Conservation (phyloP, 2,888 invertebrate genomes). For the Habrosyne pyritoides region DNA sequence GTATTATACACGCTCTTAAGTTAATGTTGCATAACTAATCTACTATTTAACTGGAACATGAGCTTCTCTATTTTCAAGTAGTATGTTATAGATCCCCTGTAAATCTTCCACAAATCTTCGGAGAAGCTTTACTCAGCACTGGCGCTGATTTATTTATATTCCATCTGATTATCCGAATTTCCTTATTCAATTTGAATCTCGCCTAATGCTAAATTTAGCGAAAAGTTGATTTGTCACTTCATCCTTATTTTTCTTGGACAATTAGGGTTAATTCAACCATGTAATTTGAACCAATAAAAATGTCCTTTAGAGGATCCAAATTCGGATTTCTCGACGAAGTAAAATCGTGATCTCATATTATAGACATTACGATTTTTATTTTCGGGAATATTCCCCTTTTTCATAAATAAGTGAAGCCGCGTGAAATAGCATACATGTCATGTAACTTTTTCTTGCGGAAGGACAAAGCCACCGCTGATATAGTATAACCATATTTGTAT, state of each 20-base stretch:
- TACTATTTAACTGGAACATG: not conserved
- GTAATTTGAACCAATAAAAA: slow-evolving; percentile 7
- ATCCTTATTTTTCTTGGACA: slow-evolving; percentile 24
- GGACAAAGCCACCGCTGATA: too few species aligned
- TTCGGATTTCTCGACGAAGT: not conserved
- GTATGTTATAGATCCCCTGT: slow-evolving; percentile 22
- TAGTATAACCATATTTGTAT: too few species aligned
- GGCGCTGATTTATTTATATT: slow-evolving; percentile 57
- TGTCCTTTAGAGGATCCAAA: too few species aligned
- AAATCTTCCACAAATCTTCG: slow-evolving; percentile 33
- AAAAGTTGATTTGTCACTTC: slow-evolving; percentile 12
- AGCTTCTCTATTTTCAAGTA: not conserved
- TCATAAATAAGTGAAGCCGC: too few species aligned
- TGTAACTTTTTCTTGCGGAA: too few species aligned
- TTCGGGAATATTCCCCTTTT: too few species aligned
- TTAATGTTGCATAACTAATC: not conserved
- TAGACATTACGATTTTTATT: too few species aligned
- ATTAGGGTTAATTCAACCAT: slow-evolving; percentile 1
- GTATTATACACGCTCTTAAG: not conserved
- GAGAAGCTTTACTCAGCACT: slow-evolving; percentile 40
- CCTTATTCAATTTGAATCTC: slow-evolving; percentile 58
- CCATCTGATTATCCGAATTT: slow-evolving; percentile 58
- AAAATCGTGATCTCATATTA: too few species aligned
- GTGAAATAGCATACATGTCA: too few species aligned
- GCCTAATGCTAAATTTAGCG: slow-evolving; percentile 52